phyloP scores from a whole-genome alignment of 2,888 invertebrate genomes.

The Orthosia gothica region DNA sequence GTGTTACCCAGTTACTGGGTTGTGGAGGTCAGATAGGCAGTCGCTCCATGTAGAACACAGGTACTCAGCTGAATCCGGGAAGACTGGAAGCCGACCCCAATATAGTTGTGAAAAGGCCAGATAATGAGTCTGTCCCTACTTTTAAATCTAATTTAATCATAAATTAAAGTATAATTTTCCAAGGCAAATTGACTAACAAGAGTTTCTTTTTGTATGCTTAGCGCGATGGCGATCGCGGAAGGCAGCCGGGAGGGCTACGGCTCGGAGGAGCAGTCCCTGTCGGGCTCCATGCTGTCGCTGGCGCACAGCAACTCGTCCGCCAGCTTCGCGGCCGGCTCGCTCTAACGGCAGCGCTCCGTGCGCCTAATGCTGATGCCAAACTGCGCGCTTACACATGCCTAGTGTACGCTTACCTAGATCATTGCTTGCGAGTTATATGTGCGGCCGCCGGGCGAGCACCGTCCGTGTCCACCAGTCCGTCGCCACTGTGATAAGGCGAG shows the following conservation, averaged over 20 bases:
- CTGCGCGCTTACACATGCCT: constrained; percentile 46
- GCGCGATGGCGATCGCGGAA: constrained; percentile 97
- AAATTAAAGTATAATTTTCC: too few species aligned
- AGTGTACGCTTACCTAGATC: constrained; percentile 60
- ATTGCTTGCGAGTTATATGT: constrained; percentile 52
- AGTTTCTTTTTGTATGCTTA: constrained; percentile 78
- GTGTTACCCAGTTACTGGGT: too few species aligned
- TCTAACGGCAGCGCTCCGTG: constrained; percentile 83
- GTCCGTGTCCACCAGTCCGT: constrained; percentile 17
- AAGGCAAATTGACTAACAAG: not conserved
- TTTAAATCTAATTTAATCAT: too few species aligned
- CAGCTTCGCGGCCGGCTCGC: constrained; percentile 96
- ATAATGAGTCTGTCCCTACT: too few species aligned
- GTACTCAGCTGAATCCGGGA: too few species aligned
- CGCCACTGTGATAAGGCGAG: constrained; percentile 61
- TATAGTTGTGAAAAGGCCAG: too few species aligned
- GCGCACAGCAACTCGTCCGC: constrained; percentile 99
- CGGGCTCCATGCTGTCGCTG: constrained; percentile 98
- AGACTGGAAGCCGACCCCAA: too few species aligned
- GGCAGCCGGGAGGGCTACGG: constrained; percentile 97
- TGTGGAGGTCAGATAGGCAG: too few species aligned
- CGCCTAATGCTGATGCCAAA: constrained; percentile 66
- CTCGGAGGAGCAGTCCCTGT: constrained; percentile 97
- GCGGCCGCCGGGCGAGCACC: constrained; percentile 40
- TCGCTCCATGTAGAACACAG: too few species aligned